Percentiles rank a stretch among this genome's conserved stretches.
These are phyloP conservation scores for Plectropomus leopardus DNA, from an alignment of 2,113 vertebrate species.

Conservation along the genomic window DNA sequence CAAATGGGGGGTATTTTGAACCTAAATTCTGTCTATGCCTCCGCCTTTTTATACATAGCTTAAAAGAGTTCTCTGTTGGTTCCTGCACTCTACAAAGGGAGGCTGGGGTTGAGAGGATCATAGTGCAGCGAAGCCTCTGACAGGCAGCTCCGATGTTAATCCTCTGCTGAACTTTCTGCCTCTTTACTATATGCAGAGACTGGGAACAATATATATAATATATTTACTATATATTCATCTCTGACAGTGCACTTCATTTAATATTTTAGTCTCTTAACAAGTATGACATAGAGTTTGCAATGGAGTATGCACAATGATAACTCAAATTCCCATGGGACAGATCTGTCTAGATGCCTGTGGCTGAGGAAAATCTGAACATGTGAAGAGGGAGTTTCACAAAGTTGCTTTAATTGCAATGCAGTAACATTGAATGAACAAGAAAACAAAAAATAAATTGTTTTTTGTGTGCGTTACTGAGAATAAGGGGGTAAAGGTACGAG, in stretches of 20 bases:
- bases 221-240: slow-evolving; percentile 7
- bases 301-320: slow-evolving; percentile 11
- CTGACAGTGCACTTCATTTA: neutral
- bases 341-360: neutral
- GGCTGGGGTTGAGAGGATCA: slow-evolving; percentile 31
- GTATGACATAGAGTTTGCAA: slow-evolving; percentile 20
- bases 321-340: slow-evolving; percentile 1
- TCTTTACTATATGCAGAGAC: slow-evolving; percentile 22
- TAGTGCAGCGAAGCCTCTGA: slow-evolving; percentile 28
- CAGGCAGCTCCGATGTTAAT: slow-evolving; percentile 38
- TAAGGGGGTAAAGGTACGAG: neutral
- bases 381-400: neutral
- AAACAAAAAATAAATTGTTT: neutral
- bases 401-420: neutral
- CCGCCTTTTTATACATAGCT: slow-evolving; percentile 49
- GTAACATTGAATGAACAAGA: neutral
- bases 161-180: slow-evolving; percentile 18
- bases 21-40: slow-evolving; percentile 47
- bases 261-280: neutral
- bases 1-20: slow-evolving; percentile 42
- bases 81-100: slow-evolving; percentile 43
- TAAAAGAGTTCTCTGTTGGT: slow-evolving; percentile 49
- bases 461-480: neutral
- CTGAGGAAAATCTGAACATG: neutral
- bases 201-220: slow-evolving; percentile 15